These are phyloP conservation scores for Polymixis lichenea DNA, from an alignment of 2,888 invertebrate genomes.

Conservation along the genomic window DNA sequence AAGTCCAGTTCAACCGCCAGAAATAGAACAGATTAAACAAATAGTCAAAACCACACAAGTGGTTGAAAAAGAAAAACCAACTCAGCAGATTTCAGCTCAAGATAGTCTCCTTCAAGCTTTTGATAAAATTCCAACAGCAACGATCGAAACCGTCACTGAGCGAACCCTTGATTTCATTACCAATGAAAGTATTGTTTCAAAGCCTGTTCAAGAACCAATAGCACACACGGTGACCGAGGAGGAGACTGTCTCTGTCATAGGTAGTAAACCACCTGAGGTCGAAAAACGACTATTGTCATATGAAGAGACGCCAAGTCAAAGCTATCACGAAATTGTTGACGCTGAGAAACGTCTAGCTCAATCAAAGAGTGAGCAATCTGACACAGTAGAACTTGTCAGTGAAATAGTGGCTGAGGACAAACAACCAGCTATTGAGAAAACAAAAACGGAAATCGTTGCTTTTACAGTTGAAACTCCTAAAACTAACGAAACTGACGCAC, in stretches of 20 bases:
- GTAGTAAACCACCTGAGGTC: neutral
- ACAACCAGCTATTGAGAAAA: neutral
- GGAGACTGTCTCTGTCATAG: neutral
- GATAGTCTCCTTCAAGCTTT: slow-evolving; percentile 27
- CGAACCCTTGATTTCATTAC: slow-evolving; percentile 35
- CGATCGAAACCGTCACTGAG: slow-evolving; percentile 15
- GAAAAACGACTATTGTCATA: slow-evolving; percentile 38
- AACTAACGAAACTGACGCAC: slow-evolving; percentile 47
- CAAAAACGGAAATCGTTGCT: neutral
- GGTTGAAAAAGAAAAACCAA: slow-evolving; percentile 19
- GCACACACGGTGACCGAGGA: slow-evolving; percentile 10
- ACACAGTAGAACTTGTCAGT: neutral
- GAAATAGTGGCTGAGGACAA: slow-evolving; percentile 9
- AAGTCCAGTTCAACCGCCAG: neutral
- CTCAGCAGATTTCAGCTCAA: slow-evolving; percentile 12
- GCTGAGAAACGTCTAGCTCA: slow-evolving; percentile 73
- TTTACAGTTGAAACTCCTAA: slow-evolving; percentile 31
- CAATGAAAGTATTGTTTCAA: slow-evolving; percentile 10
- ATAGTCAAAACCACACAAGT: neutral
- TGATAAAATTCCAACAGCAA: slow-evolving; percentile 14
- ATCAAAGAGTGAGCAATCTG: slow-evolving; percentile 24
- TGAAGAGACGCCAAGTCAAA: slow-evolving; percentile 70
- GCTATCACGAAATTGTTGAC: slow-evolving; percentile 75
- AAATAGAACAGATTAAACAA: neutral
- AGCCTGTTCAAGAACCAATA: slow-evolving; percentile 1